Conservation (phyloP, 2,113 vertebrate genomes). For the Lophura nycthemera region DNA sequence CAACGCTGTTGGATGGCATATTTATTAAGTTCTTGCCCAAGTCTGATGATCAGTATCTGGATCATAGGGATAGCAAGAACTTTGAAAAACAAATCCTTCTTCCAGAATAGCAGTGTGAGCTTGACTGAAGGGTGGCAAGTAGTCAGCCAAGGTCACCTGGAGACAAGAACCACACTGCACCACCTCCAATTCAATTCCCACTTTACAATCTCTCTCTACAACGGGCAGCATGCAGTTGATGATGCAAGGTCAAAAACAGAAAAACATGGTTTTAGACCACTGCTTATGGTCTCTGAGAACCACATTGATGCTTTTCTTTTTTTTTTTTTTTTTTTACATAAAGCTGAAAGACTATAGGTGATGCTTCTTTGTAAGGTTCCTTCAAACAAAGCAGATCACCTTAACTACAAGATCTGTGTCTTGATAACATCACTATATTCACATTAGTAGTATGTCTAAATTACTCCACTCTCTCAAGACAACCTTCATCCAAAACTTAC, state of each 20-base stretch:
- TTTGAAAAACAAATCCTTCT: not conserved
- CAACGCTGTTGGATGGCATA: accelerated
- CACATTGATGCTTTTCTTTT: not conserved
- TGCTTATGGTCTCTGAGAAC: not conserved
- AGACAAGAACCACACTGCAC: not conserved
- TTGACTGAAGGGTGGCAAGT: not conserved
- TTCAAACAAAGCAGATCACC: not conserved
- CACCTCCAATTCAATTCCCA: not conserved
- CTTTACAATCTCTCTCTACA: not conserved
- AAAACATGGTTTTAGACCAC: not conserved
- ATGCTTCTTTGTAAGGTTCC: not conserved
- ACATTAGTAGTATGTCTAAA: not conserved
- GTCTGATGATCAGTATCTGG: not conserved
- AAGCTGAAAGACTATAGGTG: not conserved
- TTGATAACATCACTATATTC: not conserved
- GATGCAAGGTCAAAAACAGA: not conserved
- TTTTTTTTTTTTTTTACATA: not conserved
- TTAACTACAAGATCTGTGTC: not conserved
- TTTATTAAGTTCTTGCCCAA: not conserved
- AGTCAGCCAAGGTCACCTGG: not conserved
- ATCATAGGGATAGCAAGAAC: not conserved
- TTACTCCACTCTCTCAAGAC: not conserved
- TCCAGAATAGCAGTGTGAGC: not conserved
- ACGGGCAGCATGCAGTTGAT: not conserved
- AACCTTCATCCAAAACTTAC: not conserved